Conservation (phyloP, 1,140 invertebrate species). For the Pinna nobilis region DNA sequence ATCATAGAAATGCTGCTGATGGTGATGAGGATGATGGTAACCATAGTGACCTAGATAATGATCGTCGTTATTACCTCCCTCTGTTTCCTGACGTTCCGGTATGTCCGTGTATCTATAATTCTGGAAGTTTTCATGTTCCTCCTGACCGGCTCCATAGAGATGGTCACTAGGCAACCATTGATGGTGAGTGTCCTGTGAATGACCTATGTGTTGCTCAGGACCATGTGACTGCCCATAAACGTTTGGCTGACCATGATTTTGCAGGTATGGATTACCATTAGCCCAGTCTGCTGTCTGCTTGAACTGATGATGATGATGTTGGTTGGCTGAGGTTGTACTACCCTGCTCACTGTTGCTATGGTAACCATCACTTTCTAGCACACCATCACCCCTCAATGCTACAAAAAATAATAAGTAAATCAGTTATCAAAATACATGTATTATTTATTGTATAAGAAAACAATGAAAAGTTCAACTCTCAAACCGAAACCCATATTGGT, state of each 20-base stretch:
- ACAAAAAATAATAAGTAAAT: background rate
- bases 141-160: too few relatives aligned
- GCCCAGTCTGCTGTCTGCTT: conserved; percentile 5
- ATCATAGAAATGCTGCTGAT: conserved; percentile 20
- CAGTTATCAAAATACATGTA: background rate
- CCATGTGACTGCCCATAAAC: background rate
- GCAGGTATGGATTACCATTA: background rate
- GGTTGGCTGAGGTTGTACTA: conserved; percentile 29
- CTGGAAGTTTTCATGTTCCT: conserved; percentile 19
- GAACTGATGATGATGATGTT: conserved; percentile 14
- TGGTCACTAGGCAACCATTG: too few relatives aligned
- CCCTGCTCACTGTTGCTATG: conserved; percentile 47
- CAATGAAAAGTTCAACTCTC: too few relatives aligned
- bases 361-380: conserved; percentile 40
- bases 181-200: background rate
- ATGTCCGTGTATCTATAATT: conserved; percentile 28
- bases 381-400: conserved; percentile 24
- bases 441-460: too few relatives aligned
- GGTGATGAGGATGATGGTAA: conserved; percentile 32
- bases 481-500: too few relatives aligned
- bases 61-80: conserved; percentile 47
- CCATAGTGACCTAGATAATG: conserved; percentile 26
- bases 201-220: background rate
- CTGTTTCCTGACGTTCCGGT: conserved; percentile 50
- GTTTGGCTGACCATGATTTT: conserved; percentile 13